Evolutionary conservation across 1,140 invertebrate species (phyloP), one percentile per base, ranked within the genome.

Genomic region (Pachyrhynchus sulphureomaculatus): DNA sequence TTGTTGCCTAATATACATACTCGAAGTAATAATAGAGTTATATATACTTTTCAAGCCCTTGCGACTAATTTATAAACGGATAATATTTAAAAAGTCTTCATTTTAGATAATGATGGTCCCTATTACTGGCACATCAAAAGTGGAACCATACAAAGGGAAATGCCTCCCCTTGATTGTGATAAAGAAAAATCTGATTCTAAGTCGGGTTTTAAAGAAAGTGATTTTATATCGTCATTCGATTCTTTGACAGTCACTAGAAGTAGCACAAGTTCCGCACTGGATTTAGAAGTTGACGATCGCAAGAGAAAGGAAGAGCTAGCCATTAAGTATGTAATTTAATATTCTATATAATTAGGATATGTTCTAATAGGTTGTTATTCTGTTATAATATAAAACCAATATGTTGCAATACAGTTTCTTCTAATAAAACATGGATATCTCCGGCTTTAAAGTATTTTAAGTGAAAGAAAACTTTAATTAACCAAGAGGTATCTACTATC

Each of bases 71-170:
- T n/a, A n/a, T n/a, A n/a, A n/a, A n/a, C n/a, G n/a, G n/a, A n/a
- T n/a, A n/a, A n/a, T n/a, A n/a, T n/a, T n/a, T n/a, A n/a, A n/a
- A 36, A 44, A 42, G 34, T 1, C 24, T 23, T 45, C 41, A 12
- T 57, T 82, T 59, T 79, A 93, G 94, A 96, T 80, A 91, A 90
- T 70, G 88, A 91, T 75, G 93, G 93, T 10, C 89, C 93, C 1
- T 98, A 98, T 77, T 98, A 96, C 77, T 98, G 95, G 95, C 96
- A 99, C 79, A 95, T 98, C 70, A 96, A 96, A 77, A 96, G 92
- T 74, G 96, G 96, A 8, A 97, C 94, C 0, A 98, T 98, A 70
- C 95, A 97, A 74, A 82, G 95, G 45, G 92, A 98, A 75, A 84
- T 88, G 45, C 94, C 94, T 3, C 84, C 84, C 42, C 77, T 80